Conservation (phyloP, 2,113 vertebrate genomes). For the Amia ocellicauda region DNA sequence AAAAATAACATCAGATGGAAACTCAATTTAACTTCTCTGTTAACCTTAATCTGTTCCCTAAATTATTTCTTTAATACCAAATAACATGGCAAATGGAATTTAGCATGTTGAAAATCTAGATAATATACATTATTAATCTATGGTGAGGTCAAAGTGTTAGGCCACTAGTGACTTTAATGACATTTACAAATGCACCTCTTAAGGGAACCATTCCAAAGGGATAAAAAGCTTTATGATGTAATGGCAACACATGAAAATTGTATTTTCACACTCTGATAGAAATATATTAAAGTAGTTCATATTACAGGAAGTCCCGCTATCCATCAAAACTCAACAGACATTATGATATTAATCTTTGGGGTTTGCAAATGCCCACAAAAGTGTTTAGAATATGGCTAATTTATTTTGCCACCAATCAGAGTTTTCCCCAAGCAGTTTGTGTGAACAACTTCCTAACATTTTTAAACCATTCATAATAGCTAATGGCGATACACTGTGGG, state of each 20-base stretch:
- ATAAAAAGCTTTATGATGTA: conserved; percentile 29
- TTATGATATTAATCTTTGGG: conserved; percentile 40
- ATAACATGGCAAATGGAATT: conserved; percentile 36
- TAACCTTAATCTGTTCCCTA: conserved; percentile 11
- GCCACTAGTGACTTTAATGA: conserved; percentile 23
- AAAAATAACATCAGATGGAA: conserved; percentile 57
- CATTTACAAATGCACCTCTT: conserved; percentile 33
- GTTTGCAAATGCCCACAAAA: conserved; percentile 41
- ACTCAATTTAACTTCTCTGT: conserved; percentile 40
- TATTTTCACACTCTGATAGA: conserved; percentile 13
- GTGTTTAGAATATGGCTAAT: not conserved
- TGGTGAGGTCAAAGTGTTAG: conserved; percentile 26
- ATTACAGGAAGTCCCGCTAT: conserved; percentile 53
- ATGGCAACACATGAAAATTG: conserved; percentile 46
- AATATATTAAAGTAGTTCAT: conserved; percentile 31
- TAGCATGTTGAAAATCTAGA: conserved; percentile 28
- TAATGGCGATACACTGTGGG: conserved; percentile 1
- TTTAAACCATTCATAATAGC: not conserved
- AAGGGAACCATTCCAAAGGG: conserved; percentile 18
- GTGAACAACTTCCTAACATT: not conserved
- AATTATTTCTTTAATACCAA: conserved; percentile 38
- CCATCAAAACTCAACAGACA: conserved; percentile 41
- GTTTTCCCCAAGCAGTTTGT: not conserved
- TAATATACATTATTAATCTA: conserved; percentile 40
- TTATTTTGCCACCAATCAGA: conserved; percentile 4